phyloP scores from a whole-genome alignment of 2,888 invertebrate species.

The Julus scandinavius region DNA sequence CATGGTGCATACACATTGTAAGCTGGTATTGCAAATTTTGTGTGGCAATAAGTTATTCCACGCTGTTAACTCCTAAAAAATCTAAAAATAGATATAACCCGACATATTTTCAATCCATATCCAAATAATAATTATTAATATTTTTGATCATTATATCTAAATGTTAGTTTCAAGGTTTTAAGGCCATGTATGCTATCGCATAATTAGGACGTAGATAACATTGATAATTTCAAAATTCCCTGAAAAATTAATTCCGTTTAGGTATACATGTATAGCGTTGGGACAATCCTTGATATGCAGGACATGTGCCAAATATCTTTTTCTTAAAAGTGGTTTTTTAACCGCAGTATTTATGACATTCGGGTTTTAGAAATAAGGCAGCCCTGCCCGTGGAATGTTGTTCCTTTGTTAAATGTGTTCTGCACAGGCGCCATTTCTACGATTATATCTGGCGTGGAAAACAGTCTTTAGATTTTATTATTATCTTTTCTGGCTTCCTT shows the following conservation, averaged over 20 bases:
- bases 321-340: constrained; percentile 21
- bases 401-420: constrained; percentile 20
- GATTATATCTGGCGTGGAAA: constrained; percentile 3
- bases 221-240: constrained; percentile 23
- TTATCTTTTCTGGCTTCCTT: not conserved
- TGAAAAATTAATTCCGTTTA: not conserved
- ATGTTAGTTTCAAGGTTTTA: not conserved
- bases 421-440: not conserved
- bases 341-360: constrained; percentile 12
- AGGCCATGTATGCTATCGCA: not conserved
- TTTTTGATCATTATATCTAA: constrained; percentile 23
- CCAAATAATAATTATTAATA: constrained; percentile 19
- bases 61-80: not conserved
- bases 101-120: constrained; percentile 22
- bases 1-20: not conserved
- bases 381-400: not conserved
- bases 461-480: not conserved
- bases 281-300: constrained; percentile 19
- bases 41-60: constrained; percentile 19
- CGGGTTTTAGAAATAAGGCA: constrained; percentile 9
- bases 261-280: not conserved
- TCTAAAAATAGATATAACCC: not conserved
- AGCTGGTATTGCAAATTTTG: not conserved
- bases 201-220: constrained; percentile 8
- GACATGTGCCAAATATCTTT: constrained; percentile 28